These are phyloP conservation scores for Arctia plantaginis DNA, from an alignment of 2,888 invertebrate genomes.

Conservation along the genomic window DNA sequence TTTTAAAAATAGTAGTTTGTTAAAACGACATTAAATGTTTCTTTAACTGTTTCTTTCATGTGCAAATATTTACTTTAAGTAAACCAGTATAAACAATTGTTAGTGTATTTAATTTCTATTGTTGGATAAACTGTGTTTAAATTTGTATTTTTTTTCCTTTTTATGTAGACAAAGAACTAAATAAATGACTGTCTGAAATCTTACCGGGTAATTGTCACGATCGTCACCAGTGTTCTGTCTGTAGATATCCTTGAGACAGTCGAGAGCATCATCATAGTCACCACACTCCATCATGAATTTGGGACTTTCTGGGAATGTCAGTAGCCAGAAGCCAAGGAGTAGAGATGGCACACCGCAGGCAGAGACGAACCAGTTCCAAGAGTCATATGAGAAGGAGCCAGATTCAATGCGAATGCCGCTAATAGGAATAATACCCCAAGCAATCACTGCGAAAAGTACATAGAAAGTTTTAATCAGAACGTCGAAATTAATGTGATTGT, in stretches of 20 bases:
- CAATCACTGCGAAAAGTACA: conserved; percentile 86
- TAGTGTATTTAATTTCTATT: neutral
- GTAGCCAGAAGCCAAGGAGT: conserved; percentile 89
- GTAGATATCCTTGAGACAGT: conserved; percentile 89
- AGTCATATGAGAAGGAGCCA: conserved; percentile 89
- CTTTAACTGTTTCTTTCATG: no score
- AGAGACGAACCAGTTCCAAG: conserved; percentile 93
- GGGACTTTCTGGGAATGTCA: conserved; percentile 93
- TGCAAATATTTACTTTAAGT: no score
- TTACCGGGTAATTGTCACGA: conserved; percentile 90
- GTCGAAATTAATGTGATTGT: no score
- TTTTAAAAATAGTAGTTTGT: neutral
- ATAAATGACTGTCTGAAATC: conserved; percentile 41
- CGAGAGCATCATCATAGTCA: conserved; percentile 91
- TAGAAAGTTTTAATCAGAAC: neutral
- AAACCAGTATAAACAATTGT: no score
- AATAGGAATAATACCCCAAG: conserved; percentile 92
- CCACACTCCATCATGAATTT: conserved; percentile 93
- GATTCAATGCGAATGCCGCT: conserved; percentile 87
- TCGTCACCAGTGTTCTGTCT: conserved; percentile 90
- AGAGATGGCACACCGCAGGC: conserved; percentile 91
- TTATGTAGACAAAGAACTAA: neutral
- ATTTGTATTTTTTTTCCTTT: neutral
- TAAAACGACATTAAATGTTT: neutral
- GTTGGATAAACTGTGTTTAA: neutral